Conservation (phyloP, 2,888 invertebrate genomes). For the Agonopterix heracliana region DNA sequence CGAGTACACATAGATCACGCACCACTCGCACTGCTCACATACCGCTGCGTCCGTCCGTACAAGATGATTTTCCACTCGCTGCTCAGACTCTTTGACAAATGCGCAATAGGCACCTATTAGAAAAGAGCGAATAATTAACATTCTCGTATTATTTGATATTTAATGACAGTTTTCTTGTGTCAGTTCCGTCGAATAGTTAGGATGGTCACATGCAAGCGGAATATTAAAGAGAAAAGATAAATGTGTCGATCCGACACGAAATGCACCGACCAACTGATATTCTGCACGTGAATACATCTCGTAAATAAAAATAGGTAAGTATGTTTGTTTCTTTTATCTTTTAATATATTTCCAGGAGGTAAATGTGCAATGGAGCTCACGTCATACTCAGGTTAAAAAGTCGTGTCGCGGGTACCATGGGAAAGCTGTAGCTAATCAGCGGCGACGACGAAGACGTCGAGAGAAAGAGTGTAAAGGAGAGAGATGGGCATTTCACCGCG, state of each 20-base stretch:
- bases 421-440: slow-evolving; percentile 53
- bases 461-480: slow-evolving; percentile 73
- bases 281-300: slow-evolving; percentile 1
- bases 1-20: slow-evolving; percentile 34
- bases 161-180: slow-evolving; percentile 64
- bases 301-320: no score
- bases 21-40: slow-evolving; percentile 24
- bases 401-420: slow-evolving; percentile 30
- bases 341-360: no score
- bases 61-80: slow-evolving; percentile 33
- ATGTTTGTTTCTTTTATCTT: no score
- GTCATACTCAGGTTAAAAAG: slow-evolving; percentile 6
- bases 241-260: slow-evolving; percentile 38
- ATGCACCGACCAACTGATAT: slow-evolving; percentile 6
- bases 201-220: slow-evolving; percentile 62
- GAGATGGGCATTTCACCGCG: slow-evolving; percentile 73
- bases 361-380: no score
- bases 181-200: slow-evolving; percentile 67
- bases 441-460: slow-evolving; percentile 34
- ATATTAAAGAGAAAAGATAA: slow-evolving; percentile 51
- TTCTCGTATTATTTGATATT: slow-evolving; percentile 56
- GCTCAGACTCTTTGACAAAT: slow-evolving; percentile 31
- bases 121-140: slow-evolving; percentile 40
- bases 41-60: slow-evolving; percentile 11
- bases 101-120: slow-evolving; percentile 29